Conservation (phyloP, 2,797 vertebrate species). For the Etheostoma perlongum region DNA sequence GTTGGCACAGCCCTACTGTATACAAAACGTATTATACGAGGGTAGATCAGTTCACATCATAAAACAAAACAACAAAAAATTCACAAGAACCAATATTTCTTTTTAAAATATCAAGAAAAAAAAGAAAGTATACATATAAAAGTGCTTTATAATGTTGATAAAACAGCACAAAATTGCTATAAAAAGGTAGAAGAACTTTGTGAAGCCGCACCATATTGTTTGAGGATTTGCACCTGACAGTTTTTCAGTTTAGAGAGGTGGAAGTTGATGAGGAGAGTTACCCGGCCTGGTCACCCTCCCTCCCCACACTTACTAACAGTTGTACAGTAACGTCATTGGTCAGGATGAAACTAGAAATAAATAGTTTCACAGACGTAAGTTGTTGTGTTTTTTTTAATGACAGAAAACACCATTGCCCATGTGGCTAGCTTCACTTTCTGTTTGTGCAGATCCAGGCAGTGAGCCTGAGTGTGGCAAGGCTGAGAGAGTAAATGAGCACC, state of each 20-base stretch:
- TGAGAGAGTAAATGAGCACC: conserved; percentile 90
- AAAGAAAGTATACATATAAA: conserved; percentile 86
- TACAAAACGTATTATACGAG: conserved; percentile 86
- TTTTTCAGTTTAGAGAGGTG: conserved; percentile 78
- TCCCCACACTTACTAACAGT: conserved; percentile 76
- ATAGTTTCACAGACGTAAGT: conserved; percentile 84
- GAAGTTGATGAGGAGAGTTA: conserved; percentile 63
- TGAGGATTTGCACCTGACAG: conserved; percentile 87
- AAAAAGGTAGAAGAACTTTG: conserved; percentile 89
- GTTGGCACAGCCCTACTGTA: conserved; percentile 89
- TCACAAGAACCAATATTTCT: conserved; percentile 80
- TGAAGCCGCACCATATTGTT: conserved; percentile 87
- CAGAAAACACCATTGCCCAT: conserved; percentile 88
- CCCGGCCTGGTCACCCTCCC: conserved; percentile 58
- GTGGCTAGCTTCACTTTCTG: conserved; percentile 84
- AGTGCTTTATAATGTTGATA: conserved; percentile 89
- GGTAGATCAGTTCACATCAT: conserved; percentile 88
- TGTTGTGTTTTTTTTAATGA: conserved; percentile 83
- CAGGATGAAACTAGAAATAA: conserved; percentile 83
- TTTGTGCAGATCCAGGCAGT: conserved; percentile 82
- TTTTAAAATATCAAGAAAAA: conserved; percentile 71
- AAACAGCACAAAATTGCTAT: conserved; percentile 88
- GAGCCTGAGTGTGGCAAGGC: conserved; percentile 81
- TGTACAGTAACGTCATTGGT: conserved; percentile 88
- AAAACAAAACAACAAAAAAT: conserved; percentile 76